These are phyloP conservation scores for Salvelinus sp. DNA, from an alignment of 2,113 vertebrate species.

Conservation along the genomic window DNA sequence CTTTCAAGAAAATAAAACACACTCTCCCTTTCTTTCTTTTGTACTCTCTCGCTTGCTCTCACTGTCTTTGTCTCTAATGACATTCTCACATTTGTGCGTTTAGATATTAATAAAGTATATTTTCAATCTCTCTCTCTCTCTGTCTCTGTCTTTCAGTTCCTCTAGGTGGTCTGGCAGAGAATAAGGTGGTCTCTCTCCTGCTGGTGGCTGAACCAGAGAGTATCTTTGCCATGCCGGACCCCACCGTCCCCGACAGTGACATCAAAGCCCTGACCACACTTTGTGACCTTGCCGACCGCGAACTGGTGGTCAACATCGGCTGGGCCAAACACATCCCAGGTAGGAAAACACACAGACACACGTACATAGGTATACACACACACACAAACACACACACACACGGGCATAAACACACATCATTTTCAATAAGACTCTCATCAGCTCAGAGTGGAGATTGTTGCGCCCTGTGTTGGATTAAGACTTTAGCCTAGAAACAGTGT, in stretches of 20 bases:
- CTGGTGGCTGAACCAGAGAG: constrained; percentile 95
- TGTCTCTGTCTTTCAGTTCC: constrained; percentile 38
- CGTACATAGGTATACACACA: constrained; percentile 7
- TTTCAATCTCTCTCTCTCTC: background rate
- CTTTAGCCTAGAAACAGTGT: background rate
- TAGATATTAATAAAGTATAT: background rate
- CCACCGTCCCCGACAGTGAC: constrained; percentile 93
- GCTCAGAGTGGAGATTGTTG: constrained; percentile 58
- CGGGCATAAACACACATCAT: background rate
- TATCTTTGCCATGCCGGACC: constrained; percentile 98
- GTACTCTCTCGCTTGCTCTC: background rate
- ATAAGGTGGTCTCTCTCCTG: constrained; percentile 96
- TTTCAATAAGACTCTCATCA: constrained; percentile 36
- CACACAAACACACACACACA: constrained; percentile 47
- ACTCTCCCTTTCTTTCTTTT: background rate
- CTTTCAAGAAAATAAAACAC: background rate
- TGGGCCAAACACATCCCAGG: constrained; percentile 99
- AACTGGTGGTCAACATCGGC: constrained; percentile 97
- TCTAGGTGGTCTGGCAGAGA: constrained; percentile 76
- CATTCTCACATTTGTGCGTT: no score
- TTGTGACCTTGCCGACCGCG: constrained; percentile 94
- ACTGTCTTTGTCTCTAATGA: constrained; percentile 33
- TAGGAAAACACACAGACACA: constrained; percentile 52
- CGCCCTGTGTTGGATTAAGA: no score
- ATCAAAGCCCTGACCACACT: constrained; percentile 98